These are phyloP conservation scores for Drosophila mauritiana DNA, from an alignment of 1,140 invertebrate genomes.

Conservation along the genomic window DNA sequence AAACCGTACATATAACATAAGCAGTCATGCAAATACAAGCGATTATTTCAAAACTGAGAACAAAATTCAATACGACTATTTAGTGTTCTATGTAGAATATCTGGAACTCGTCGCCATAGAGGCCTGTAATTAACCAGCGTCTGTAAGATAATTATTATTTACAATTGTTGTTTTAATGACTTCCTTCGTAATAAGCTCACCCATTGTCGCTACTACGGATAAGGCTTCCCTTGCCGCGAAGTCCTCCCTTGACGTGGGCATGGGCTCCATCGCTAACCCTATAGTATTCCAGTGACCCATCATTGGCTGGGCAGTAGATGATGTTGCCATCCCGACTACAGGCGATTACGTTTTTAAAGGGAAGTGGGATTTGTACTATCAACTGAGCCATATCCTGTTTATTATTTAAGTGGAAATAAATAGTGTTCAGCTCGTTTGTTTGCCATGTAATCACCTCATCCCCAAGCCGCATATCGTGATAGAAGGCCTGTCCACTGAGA, in stretches of 20 bases:
- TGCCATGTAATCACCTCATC: slow-evolving; percentile 58
- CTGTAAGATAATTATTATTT: slow-evolving; percentile 30
- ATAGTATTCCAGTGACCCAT: slow-evolving; percentile 74
- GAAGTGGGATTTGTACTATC: slow-evolving; percentile 75
- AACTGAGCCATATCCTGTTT: slow-evolving; percentile 62
- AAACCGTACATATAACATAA: slow-evolving; percentile 71
- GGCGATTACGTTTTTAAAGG: slow-evolving; percentile 76
- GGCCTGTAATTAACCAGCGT: slow-evolving; percentile 72
- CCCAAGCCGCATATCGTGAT: slow-evolving; percentile 66
- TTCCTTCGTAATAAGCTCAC: slow-evolving; percentile 24
- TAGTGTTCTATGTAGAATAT: slow-evolving; percentile 65
- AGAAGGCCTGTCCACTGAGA: slow-evolving; percentile 75
- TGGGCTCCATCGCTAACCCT: slow-evolving; percentile 66
- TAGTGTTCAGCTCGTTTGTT: background rate
- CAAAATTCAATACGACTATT: slow-evolving; percentile 1
- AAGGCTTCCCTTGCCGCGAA: slow-evolving; percentile 71
- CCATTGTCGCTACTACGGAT: slow-evolving; percentile 78
- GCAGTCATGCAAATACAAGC: slow-evolving; percentile 63
- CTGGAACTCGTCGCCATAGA: slow-evolving; percentile 76
- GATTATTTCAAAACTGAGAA: slow-evolving; percentile 45
- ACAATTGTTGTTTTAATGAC: background rate
- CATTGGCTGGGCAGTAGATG: slow-evolving; percentile 69
- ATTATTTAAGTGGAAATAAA: background rate
- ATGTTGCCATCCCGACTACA: slow-evolving; percentile 68
- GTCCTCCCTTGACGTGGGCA: slow-evolving; percentile 58